Evolutionary conservation across 2,888 invertebrate species (phyloP).

Genomic region (Lasioglossum malachurum): DNA sequence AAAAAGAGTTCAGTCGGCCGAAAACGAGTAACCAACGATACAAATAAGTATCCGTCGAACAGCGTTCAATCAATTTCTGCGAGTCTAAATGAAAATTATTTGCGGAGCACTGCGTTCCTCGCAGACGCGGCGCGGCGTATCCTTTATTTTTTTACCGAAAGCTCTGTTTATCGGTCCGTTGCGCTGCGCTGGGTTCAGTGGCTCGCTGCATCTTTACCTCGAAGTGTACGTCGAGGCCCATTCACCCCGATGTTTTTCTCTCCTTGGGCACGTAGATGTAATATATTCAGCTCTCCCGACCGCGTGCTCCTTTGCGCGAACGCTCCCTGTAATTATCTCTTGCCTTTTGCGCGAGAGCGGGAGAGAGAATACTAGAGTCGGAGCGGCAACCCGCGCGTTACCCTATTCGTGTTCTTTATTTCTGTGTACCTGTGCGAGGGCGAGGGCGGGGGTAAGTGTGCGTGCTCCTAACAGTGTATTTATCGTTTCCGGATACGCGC

Average conservation of each 20-base stretch:
- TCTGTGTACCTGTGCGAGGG: conserved; percentile 8
- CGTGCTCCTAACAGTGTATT: conserved; percentile 65
- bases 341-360: conserved; percentile 53
- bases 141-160: neutral
- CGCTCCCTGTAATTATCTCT: conserved; percentile 64
- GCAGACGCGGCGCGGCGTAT: neutral
- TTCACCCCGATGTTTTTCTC: conserved; percentile 51
- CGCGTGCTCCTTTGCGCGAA: conserved; percentile 46
- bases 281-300: conserved; percentile 59
- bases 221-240: conserved; percentile 45
- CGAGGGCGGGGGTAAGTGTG: neutral
- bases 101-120: neutral
- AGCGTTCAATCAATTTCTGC: neutral
- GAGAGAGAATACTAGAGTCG: conserved; percentile 26
- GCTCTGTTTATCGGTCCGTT: neutral
- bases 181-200: conserved; percentile 18
- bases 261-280: conserved; percentile 41
- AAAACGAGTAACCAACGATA: neutral
- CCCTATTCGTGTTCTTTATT: neutral
- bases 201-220: conserved; percentile 11
- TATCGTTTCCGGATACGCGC: conserved; percentile 75
- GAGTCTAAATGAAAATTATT: neutral
- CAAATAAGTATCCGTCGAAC: neutral
- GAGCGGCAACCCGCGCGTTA: neutral
- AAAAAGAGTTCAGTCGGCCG: neutral